Evolutionary conservation across 2,888 invertebrate genomes (phyloP).

Genomic region (Cephus rjabovi): DNA sequence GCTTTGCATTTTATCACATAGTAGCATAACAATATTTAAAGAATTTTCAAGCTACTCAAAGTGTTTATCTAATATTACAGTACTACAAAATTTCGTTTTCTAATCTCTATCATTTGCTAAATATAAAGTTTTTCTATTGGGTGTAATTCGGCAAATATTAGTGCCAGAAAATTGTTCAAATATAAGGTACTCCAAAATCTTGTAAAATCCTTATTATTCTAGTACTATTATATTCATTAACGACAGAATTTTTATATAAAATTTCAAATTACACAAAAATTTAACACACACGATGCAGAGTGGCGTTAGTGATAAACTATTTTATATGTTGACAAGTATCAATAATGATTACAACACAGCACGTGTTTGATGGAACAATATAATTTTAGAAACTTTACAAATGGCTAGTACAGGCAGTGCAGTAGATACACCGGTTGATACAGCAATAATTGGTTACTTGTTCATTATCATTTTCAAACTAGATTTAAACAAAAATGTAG

Average conservation of each 20-base stretch:
- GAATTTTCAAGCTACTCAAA: not conserved
- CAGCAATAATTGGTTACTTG: not conserved
- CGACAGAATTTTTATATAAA: not conserved
- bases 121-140: not conserved
- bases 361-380: slow-evolving; percentile 10
- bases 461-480: not conserved
- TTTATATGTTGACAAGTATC: not conserved
- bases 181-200: not conserved
- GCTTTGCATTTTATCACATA: not conserved
- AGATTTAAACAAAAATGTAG: not conserved
- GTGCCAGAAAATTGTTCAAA: not conserved
- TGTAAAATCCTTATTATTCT: not conserved
- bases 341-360: not conserved
- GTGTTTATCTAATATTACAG: not conserved
- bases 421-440: not conserved
- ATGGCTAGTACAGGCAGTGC: slow-evolving; percentile 11
- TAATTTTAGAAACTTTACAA: slow-evolving; percentile 25
- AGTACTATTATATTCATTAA: not conserved
- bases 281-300: not conserved
- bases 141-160: not conserved
- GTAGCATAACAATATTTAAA: not conserved
- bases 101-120: not conserved
- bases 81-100: not conserved
- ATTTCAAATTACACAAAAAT: not conserved
- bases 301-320: not conserved